phyloP scores from a whole-genome alignment of 1,140 invertebrate species.

The Aphaenogaster rudis region DNA sequence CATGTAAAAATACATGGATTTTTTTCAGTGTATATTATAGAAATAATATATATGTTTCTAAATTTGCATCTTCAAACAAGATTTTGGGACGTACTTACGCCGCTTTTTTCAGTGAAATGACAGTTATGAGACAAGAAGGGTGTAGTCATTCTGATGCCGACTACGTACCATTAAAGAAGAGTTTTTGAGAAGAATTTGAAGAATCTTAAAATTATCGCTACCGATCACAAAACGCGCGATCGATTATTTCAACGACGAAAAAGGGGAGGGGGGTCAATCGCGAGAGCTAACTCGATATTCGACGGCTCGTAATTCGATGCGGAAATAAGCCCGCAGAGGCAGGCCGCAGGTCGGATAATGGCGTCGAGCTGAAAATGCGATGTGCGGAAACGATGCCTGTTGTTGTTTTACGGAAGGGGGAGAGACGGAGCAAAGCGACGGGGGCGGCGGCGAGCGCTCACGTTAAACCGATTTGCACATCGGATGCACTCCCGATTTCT shows the following conservation, averaged over 20 bases:
- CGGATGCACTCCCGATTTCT: constrained; percentile 79
- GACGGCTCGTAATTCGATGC: constrained; percentile 42
- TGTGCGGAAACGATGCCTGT: constrained; percentile 75
- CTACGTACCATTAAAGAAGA: not conserved
- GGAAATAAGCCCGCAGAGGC: constrained; percentile 45
- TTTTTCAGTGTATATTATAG: too few species aligned
- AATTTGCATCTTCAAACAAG: not conserved
- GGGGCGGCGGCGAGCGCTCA: constrained; percentile 41
- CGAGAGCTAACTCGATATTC: not conserved
- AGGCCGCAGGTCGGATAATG: constrained; percentile 63
- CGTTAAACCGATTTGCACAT: constrained; percentile 81
- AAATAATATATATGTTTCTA: not conserved
- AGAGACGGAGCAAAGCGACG: not conserved
- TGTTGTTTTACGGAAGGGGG: constrained; percentile 73
- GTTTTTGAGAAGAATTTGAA: not conserved
- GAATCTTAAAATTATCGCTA: not conserved
- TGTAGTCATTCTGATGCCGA: not conserved
- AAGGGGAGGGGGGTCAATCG: too few species aligned
- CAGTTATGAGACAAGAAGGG: not conserved
- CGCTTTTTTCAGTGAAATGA: not conserved
- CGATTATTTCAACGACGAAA: not conserved
- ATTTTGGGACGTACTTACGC: not conserved
- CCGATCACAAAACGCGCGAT: not conserved
- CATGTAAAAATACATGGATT: too few species aligned
- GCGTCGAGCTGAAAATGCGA: constrained; percentile 75